Evolutionary conservation across 2,888 invertebrate species (phyloP), one percentile per base, ranked within the genome.

Genomic region (Resseliella maxima): DNA sequence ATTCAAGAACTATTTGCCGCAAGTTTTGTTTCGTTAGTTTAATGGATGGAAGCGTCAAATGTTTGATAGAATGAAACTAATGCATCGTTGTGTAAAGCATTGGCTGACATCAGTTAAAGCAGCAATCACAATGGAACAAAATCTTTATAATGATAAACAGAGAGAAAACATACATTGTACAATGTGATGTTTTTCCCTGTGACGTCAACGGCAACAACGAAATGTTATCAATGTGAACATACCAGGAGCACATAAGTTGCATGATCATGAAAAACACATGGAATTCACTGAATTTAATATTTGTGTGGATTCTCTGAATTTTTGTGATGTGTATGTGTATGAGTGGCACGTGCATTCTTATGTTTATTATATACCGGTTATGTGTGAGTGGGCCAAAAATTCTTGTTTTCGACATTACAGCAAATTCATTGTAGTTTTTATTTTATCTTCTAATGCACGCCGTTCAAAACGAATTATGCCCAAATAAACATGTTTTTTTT

Each of bases 131-230:
- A 24, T 50, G 2, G 50, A 50, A 10, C 3, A 2, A 2, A 21
- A 15, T 21, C 50, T 41, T 8, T 41, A 41, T 12, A 8, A 12
- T 54, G 54, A n/a, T n/a, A 21, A 5, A n/a, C 21, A 5, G 54
- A 54, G 54, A 54, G 5, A 54, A 10, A 21, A 18, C 54, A 54
- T n/a, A 54, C 10, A 54, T 3, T n/a, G 18, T 12, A 18, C 10
- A 18, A 18, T 18, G 50, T 18, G 50, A 18, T 10, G 50, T 21
- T 18, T 50, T 38, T 38, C 38, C 38, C n/a, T 38, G 38, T 83
- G 83, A 83, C 83, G 83, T 83, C 83, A 38, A 83, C 38, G 83
- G 38, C 36, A n/a, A 83, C 83, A 83, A 83, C 83, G 83, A 83
- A 83, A 83, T 83, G 83, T 83, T 83, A 83, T 83, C 83, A 83